These are phyloP conservation scores for Carposina sasakii DNA, from an alignment of 1,140 invertebrate species.

Conservation along the genomic window DNA sequence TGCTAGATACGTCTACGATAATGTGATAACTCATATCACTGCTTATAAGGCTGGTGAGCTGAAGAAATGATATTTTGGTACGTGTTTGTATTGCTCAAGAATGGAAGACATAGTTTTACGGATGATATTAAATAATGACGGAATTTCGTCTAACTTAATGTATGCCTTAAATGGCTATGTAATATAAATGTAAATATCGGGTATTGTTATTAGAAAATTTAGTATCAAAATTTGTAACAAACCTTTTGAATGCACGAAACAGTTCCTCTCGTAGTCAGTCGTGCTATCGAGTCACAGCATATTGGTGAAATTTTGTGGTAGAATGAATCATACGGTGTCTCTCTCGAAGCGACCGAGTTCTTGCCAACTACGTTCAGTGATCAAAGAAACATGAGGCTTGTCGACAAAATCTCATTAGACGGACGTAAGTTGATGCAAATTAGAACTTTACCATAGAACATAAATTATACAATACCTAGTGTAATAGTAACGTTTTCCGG, in stretches of 20 bases:
- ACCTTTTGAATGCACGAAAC: slow-evolving; percentile 61
- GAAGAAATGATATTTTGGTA: slow-evolving; percentile 65
- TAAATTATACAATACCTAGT: slow-evolving; percentile 57
- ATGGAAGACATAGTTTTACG: slow-evolving; percentile 34
- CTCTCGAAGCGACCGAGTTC: slow-evolving; percentile 37
- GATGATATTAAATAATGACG: slow-evolving; percentile 36
- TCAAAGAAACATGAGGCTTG: slow-evolving; percentile 36
- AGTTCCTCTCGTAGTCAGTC: slow-evolving; percentile 68
- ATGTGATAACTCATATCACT: slow-evolving; percentile 63
- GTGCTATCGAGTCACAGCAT: slow-evolving; percentile 55
- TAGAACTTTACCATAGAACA: slow-evolving; percentile 43
- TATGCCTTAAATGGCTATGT: too few species aligned
- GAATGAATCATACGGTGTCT: slow-evolving; percentile 34
- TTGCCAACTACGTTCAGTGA: slow-evolving; percentile 41
- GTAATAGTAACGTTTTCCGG: slow-evolving; percentile 28
- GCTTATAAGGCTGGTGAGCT: slow-evolving; percentile 40
- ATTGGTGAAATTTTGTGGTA: slow-evolving; percentile 38
- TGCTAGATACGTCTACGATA: slow-evolving; percentile 17
- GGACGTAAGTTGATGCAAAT: slow-evolving; percentile 41
- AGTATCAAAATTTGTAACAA: slow-evolving; percentile 62
- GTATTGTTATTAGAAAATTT: slow-evolving; percentile 40
- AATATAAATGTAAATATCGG: too few species aligned
- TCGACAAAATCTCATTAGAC: slow-evolving; percentile 30
- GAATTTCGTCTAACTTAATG: too few species aligned
- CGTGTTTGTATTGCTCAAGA: slow-evolving; percentile 63